phyloP scores from a whole-genome alignment of 2,797 vertebrate genomes.

The Parauchenoglanis ngamensis region DNA sequence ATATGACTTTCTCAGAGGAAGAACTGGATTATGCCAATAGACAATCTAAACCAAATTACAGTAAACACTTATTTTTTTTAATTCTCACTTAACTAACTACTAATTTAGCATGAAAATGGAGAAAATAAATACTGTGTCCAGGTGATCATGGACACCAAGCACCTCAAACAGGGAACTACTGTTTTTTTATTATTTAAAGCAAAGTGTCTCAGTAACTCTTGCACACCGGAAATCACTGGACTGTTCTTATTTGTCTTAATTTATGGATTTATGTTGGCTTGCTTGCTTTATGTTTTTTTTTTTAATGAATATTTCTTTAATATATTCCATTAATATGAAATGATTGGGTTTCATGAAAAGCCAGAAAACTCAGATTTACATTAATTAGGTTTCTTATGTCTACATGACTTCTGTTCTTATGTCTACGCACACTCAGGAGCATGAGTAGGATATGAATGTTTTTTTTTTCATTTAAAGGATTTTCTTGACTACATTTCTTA shows the following conservation, averaged over 20 bases:
- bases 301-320: neutral
- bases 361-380: neutral
- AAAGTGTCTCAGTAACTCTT: neutral
- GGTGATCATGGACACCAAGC: neutral
- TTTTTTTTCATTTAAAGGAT: neutral
- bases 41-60: neutral
- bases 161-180: neutral
- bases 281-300: neutral
- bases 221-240: neutral
- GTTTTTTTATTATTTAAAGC: neutral
- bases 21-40: neutral
- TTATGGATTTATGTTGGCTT: neutral
- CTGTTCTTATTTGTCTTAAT: neutral
- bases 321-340: neutral
- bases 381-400: neutral
- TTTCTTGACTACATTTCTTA: neutral
- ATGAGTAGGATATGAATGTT: neutral
- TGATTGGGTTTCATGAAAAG: neutral
- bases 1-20: neutral
- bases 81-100: too few relatives aligned
- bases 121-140: neutral
- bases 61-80: neutral
- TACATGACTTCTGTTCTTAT: neutral
- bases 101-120: neutral
- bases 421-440: neutral